Evolutionary conservation across 2,797 vertebrate genomes (phyloP), one percentile per base, ranked within the genome.

Genomic region (Danio tinwini): DNA sequence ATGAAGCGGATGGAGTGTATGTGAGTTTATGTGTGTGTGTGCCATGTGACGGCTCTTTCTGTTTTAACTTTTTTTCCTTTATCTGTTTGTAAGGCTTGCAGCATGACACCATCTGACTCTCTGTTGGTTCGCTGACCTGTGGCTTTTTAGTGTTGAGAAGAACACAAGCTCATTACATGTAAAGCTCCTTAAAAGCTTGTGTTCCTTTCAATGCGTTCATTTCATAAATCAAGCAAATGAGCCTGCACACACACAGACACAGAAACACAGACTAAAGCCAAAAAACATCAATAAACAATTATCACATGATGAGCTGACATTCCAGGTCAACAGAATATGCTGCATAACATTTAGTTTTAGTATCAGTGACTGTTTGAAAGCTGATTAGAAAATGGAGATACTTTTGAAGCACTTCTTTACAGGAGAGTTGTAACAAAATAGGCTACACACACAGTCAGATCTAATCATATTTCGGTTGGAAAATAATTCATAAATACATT

Each of bases 161-260:
- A 85, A 69, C 81, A 88, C 88, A 90, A 91, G 89, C 91, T 87
- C 89, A 91, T 92, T 91, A 88, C 58, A 88, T 83, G 85, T 85
- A 92, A 92, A 93, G 89, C 90, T 88, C 86, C 90, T 92, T 92
- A 91, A 90, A 88, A 86, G 88, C 88, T 90, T 89, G 83, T 9
- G 16, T 64, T 74, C 58, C 45, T 73, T 67, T 74, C 52, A 19
- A 29, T 44, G 47, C 61, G 55, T 76, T 72, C 29, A 65, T 83
- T 81, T 75, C 47, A 82, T 80, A 71, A 76, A 70, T 71, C 21
- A 49, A 16, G 69, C 44, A 45, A 78, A 53, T 74, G 69, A 69
- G 70, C 53, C 47, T 72, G 44, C n/a, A 49, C 12, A 29, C 29
- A 59, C 3, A 16, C 45, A 52, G 6, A 58, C 21, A 73, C 62